Conservation (phyloP, 2,888 invertebrate species). For the Acleris sparsana region DNA sequence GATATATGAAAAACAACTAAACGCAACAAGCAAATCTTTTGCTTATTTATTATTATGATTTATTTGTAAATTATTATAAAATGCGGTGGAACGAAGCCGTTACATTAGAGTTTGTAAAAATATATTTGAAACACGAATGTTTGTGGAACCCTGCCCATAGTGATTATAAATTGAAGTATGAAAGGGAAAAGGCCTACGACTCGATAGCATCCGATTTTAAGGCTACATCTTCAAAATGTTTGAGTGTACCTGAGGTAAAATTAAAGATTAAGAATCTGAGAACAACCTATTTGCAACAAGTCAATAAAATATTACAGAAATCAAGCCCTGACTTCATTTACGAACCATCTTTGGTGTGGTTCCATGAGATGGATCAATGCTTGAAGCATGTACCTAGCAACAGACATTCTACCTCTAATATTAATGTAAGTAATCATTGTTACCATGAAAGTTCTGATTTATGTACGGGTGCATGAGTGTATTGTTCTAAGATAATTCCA, state of each 20-base stretch:
- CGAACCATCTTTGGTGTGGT: conserved; percentile 71
- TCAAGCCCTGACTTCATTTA: conserved; percentile 67
- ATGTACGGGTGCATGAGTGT: background rate
- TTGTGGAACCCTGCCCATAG: conserved; percentile 75
- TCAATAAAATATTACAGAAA: conserved; percentile 72
- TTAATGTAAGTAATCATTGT: conserved; percentile 44
- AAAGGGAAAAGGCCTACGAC: conserved; percentile 66
- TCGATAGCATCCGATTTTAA: conserved; percentile 64
- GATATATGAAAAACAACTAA: too few relatives aligned
- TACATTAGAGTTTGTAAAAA: conserved; percentile 75
- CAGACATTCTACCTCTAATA: conserved; percentile 49
- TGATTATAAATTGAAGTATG: conserved; percentile 66
- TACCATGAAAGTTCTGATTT: background rate
- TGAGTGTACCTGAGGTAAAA: conserved; percentile 69
- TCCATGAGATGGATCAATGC: conserved; percentile 71
- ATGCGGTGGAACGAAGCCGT: conserved; percentile 78
- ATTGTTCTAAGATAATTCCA: background rate
- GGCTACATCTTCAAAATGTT: conserved; percentile 54
- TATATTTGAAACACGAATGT: conserved; percentile 76
- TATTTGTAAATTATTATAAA: conserved; percentile 34
- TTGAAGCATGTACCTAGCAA: conserved; percentile 64
- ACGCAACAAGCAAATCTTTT: too few relatives aligned
- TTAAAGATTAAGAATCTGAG: conserved; percentile 77
- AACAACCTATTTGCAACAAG: conserved; percentile 76
- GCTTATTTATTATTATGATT: background rate